phyloP scores from a whole-genome alignment of 2,888 invertebrate species.

The Agrochola circellaris region DNA sequence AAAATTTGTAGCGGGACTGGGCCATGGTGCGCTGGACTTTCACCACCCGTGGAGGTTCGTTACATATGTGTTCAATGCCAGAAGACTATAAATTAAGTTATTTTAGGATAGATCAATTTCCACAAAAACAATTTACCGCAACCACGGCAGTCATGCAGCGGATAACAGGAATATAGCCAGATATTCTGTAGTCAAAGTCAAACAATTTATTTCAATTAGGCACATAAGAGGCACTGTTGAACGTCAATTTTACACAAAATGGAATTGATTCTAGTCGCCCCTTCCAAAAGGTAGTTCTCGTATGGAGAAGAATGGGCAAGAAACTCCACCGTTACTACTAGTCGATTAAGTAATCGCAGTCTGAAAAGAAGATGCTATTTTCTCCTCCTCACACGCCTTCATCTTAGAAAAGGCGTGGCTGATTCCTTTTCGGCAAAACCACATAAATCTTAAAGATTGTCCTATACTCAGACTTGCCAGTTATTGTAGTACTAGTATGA shows the following conservation, averaged over 20 bases:
- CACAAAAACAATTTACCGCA: background rate
- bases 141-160: background rate
- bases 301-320: too few species aligned
- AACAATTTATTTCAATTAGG: too few species aligned
- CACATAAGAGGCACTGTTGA: too few species aligned
- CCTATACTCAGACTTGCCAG: background rate
- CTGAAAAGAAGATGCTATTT: background rate
- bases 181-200: background rate
- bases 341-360: background rate
- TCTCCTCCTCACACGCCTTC: background rate
- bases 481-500: conserved; percentile 42
- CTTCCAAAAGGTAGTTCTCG: too few species aligned
- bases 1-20: background rate
- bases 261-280: too few species aligned
- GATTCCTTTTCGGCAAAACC: background rate
- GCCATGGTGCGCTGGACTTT: too few species aligned
- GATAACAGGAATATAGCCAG: background rate
- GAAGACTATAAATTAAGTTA: background rate
- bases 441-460: background rate
- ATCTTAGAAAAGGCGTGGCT: background rate
- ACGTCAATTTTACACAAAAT: too few species aligned
- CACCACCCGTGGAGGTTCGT: background rate
- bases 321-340: too few species aligned
- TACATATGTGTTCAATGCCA: background rate
- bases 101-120: background rate